A percentile compares a stretch with the other conserved stretches of the same genome.
Conservation (phyloP, 1,140 invertebrate species). For the Rhynchophorus ferrugineus region DNA sequence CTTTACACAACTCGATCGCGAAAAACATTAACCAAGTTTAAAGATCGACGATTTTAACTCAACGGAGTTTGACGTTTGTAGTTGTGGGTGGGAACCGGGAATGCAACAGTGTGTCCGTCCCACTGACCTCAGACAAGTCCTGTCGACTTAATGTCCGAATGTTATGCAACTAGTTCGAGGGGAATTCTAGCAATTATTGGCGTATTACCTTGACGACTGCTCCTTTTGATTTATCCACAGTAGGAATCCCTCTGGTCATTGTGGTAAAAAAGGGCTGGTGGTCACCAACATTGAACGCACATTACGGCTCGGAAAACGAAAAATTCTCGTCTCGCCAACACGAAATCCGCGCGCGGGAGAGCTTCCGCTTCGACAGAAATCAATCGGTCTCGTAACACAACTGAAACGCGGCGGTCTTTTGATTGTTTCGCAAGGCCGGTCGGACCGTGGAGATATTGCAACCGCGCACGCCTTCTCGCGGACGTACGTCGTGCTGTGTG, state of each 20-base stretch:
- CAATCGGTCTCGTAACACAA: slow-evolving; percentile 13
- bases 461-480: background rate
- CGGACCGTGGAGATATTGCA: slow-evolving; percentile 6
- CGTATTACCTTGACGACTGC: slow-evolving; percentile 6
- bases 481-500: background rate
- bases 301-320: background rate
- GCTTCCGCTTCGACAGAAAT: slow-evolving; percentile 12
- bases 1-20: too few relatives aligned
- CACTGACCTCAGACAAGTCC: slow-evolving; percentile 13
- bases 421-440: slow-evolving; percentile 19
- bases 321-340: slow-evolving; percentile 2
- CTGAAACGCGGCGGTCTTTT: slow-evolving; percentile 18
- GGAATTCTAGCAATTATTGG: background rate
- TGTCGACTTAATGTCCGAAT: background rate
- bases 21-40: too few relatives aligned
- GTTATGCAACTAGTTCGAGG: slow-evolving; percentile 7
- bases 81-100: too few relatives aligned
- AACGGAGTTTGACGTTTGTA: too few relatives aligned
- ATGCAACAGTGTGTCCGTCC: too few relatives aligned
- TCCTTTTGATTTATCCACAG: slow-evolving; percentile 9
- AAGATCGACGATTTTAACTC: too few relatives aligned
- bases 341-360: background rate
- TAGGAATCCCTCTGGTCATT: slow-evolving; percentile 8
- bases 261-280: background rate
- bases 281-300: background rate